A percentile compares a stretch with the other conserved stretches of the same genome.
These are phyloP conservation scores for Megathymus violae DNA, from an alignment of 1,140 invertebrate genomes.

Conservation along the genomic window DNA sequence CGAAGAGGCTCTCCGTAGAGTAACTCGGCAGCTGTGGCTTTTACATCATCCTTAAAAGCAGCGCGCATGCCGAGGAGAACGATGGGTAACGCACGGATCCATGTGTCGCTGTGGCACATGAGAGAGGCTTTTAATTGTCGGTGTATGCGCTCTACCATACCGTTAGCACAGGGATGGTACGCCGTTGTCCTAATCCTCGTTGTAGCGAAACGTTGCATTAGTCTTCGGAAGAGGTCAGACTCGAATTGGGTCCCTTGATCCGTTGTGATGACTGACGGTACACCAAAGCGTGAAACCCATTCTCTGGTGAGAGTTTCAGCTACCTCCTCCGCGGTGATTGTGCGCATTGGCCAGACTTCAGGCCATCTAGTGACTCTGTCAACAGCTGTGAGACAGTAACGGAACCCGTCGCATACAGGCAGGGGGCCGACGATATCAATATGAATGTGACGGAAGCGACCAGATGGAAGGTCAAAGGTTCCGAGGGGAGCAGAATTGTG, in stretches of 20 bases:
- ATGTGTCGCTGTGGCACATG: conserved; percentile 39
- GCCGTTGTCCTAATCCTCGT: conserved; percentile 44
- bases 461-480: neutral
- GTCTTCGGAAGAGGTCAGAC: conserved; percentile 42
- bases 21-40: conserved; percentile 43
- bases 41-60: conserved; percentile 50
- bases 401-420: conserved; percentile 14
- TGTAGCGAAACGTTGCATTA: conserved; percentile 31
- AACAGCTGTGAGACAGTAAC: conserved; percentile 38
- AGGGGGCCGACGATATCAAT: neutral
- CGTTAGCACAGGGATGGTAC: conserved; percentile 48
- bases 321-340: conserved; percentile 38
- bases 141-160: conserved; percentile 20
- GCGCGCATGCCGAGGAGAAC: conserved; percentile 38
- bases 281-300: conserved; percentile 45
- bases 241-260: conserved; percentile 74
- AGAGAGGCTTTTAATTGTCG: conserved; percentile 52
- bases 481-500: neutral
- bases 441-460: neutral
- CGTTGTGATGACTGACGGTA: conserved; percentile 57
- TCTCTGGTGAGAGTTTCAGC: conserved; percentile 42
- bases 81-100: conserved; percentile 4
- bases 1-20: neutral
- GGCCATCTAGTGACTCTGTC: conserved; percentile 59
- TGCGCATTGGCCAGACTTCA: conserved; percentile 46